Evolutionary conservation across 2,797 vertebrate genomes (phyloP).

Genomic region (Enteromius fasciolatus): DNA sequence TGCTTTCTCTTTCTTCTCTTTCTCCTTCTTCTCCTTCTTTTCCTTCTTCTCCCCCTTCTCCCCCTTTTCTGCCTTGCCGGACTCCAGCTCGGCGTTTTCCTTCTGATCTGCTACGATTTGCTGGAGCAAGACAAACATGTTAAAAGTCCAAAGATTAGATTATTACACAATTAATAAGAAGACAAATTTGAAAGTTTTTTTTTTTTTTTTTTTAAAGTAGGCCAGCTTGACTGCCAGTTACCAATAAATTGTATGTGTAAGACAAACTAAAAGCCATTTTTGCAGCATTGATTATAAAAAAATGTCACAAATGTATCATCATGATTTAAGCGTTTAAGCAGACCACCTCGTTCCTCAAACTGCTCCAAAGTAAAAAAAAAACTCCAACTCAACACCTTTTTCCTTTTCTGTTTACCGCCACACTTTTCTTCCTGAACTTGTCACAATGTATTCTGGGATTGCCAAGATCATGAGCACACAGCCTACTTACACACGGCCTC

Average conservation of each 20-base stretch:
- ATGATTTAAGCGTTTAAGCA: too few species aligned
- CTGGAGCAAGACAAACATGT: slow-evolving; percentile 59
- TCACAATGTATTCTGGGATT: background rate
- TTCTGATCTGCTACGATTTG: slow-evolving; percentile 83
- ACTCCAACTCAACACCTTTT: background rate
- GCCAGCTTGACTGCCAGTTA: too few species aligned
- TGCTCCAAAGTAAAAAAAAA: background rate
- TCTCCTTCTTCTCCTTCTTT: slow-evolving; percentile 70
- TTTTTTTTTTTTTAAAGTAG: too few species aligned
- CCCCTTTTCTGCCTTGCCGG: slow-evolving; percentile 69
- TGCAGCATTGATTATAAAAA: background rate
- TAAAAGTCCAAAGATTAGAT: background rate
- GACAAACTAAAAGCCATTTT: background rate
- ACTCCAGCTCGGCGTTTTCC: slow-evolving; percentile 76
- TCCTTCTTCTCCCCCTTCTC: slow-evolving; percentile 77
- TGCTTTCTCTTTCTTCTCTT: slow-evolving; percentile 71
- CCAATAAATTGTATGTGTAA: too few species aligned
- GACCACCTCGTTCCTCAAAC: too few species aligned
- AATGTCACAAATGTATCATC: too few species aligned
- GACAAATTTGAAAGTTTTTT: background rate
- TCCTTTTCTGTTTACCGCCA: too few species aligned
- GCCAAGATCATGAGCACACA: background rate
- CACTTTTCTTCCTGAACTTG: too few species aligned
- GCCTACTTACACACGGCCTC: background rate
- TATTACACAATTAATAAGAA: background rate